Base-by-base conservation (phyloP, 2,888 invertebrate species). In the Drosophila kuntzei region DNA sequence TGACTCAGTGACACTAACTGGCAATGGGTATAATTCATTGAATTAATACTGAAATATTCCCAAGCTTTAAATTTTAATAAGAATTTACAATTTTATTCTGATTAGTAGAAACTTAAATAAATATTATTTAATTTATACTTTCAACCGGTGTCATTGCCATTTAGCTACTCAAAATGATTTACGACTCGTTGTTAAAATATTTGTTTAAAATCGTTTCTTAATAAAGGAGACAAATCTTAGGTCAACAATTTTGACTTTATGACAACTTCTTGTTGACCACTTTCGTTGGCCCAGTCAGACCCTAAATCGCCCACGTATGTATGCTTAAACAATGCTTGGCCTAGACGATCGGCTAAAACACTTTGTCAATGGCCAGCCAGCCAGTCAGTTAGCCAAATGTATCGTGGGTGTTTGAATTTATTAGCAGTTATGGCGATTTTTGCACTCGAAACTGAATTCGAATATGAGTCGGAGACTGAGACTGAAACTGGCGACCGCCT, bases 341-440 rank as follows among this genome's bases (percentile, higher is more conserved):
- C 55, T 51, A 70, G 57, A 58, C 58, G 43, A 58, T 39, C 41
- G 60, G 36, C 39, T 43, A 16, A 63, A 57, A 2, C 55, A 58
- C 58, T 70, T 65, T 71, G 58, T 71, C 71, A 75, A 57, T 62
- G 65, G 51, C 53, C 55, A 44, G 43, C 16, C 34, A 62, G 14
- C 18, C 22, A 50, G 16, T 49, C 39, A 22, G 49, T 58, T 58
- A 20, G 46, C 25, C n/a, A 20, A 62, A 34, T 36, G 14, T 67
- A 55, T 71, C 58, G 87, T 87, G 85, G 85, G 85, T 78, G 85
- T 87, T 85, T 78, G 79, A 80, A 78, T 82, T 85, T 82, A 80
- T 85, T 76, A 84, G 74, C 74, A 76, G 74, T 46, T 82, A 75
- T 70, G 73, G 76, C 71, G 71, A 71, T 70, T 78, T 84, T 80